phyloP scores from a whole-genome alignment of 2,113 vertebrate species.

The Ibidorhyncha struthersii region DNA sequence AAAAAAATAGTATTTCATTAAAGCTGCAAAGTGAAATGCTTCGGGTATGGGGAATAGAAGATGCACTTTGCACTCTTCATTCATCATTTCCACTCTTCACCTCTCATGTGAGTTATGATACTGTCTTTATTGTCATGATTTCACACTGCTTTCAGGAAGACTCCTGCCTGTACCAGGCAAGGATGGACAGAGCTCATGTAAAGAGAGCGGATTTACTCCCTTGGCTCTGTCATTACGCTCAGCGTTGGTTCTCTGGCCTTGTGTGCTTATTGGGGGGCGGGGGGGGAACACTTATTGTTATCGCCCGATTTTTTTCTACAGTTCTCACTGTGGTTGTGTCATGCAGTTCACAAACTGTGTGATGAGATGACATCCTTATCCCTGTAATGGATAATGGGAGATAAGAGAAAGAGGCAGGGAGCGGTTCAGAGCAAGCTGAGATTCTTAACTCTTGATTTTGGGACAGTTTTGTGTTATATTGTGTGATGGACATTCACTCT shows the following conservation, averaged over 20 bases:
- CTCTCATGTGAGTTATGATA: neutral
- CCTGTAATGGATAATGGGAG: neutral
- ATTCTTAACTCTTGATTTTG: neutral
- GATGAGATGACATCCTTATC: neutral
- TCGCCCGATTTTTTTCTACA: neutral
- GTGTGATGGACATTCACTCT: neutral
- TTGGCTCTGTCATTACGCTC: neutral
- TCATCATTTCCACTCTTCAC: neutral
- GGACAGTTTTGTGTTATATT: neutral
- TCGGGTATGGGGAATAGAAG: rapidly evolving
- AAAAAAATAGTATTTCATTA: neutral
- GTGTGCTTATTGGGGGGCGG: neutral
- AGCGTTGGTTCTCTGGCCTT: neutral
- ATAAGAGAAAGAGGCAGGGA: neutral
- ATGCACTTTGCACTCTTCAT: neutral
- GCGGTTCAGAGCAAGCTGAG: neutral
- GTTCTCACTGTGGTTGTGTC: neutral
- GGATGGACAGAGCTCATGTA: neutral
- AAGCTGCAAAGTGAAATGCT: neutral
- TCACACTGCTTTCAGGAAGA: neutral
- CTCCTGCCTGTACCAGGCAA: no score
- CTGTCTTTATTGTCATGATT: neutral
- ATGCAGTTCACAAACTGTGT: neutral
- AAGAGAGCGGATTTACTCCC: neutral
- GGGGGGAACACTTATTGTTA: neutral